These are phyloP conservation scores for Chrysolina oricalcia DNA, from an alignment of 2,888 invertebrate species.

Conservation along the genomic window DNA sequence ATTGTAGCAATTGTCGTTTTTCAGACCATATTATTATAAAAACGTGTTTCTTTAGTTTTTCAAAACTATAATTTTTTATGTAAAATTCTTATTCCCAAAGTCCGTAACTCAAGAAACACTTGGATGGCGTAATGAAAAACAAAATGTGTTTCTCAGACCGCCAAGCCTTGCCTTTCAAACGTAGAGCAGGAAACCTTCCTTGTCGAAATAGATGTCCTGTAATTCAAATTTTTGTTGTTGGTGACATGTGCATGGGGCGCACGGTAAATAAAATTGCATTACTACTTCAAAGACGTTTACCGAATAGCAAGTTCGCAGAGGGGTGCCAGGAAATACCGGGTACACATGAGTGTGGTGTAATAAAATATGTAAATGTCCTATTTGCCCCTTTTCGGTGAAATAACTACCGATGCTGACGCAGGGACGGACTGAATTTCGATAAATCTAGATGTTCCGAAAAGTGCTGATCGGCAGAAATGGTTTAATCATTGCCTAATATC, in stretches of 20 bases:
- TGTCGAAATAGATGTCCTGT: slow-evolving; percentile 1
- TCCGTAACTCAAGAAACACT: too few species aligned
- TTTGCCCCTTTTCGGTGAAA: slow-evolving; percentile 61
- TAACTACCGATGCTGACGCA: slow-evolving; percentile 57
- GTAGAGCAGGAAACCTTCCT: background rate
- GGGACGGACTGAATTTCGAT: background rate
- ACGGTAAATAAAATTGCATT: slow-evolving; percentile 48
- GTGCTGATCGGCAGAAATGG: too few species aligned
- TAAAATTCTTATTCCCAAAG: too few species aligned
- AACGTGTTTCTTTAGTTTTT: too few species aligned
- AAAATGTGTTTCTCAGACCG: too few species aligned
- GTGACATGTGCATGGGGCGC: slow-evolving; percentile 38
- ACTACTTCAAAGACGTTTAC: slow-evolving; percentile 37
- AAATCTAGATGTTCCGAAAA: background rate
- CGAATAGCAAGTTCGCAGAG: slow-evolving; percentile 36
- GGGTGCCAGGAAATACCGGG: slow-evolving; percentile 53
- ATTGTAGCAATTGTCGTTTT: too few species aligned
- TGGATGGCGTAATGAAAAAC: too few species aligned
- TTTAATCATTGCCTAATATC: too few species aligned
- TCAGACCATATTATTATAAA: too few species aligned
- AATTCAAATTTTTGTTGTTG: slow-evolving; percentile 40
- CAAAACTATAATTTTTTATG: too few species aligned
- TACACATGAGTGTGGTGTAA: slow-evolving; percentile 62
- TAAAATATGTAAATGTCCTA: slow-evolving; percentile 68
- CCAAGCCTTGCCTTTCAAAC: background rate